These are phyloP conservation scores for Pseudotriccus pelzelni DNA, from an alignment of 2,797 vertebrate genomes.

Conservation along the genomic window DNA sequence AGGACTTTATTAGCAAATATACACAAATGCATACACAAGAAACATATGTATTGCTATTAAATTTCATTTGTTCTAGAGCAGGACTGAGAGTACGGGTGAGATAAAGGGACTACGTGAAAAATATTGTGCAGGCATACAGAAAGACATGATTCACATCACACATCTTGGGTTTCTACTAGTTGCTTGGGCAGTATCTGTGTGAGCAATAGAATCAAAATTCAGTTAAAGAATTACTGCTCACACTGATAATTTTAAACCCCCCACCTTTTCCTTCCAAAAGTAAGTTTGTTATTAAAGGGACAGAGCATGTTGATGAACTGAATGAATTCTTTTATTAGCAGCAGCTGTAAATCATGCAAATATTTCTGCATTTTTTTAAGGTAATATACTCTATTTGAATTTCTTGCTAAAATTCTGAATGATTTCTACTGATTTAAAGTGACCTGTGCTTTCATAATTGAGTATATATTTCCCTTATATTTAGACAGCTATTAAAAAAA, in stretches of 20 bases:
- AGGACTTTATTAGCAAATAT: background rate
- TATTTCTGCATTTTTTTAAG: background rate
- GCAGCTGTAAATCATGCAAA: background rate
- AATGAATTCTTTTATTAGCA: constrained; percentile 2
- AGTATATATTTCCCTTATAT: background rate
- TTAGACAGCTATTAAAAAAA: background rate
- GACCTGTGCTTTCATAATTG: background rate
- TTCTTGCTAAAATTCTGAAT: background rate
- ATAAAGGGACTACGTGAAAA: background rate
- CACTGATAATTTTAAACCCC: background rate
- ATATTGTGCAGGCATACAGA: background rate
- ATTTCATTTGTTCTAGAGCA: background rate
- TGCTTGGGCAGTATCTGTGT: background rate
- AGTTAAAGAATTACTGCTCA: background rate
- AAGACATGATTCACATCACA: background rate
- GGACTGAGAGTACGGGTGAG: background rate
- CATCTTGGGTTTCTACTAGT: background rate
- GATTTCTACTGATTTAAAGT: background rate
- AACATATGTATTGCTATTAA: background rate
- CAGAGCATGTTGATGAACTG: background rate
- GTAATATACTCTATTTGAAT: background rate
- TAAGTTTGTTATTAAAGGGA: background rate
- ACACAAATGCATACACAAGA: background rate
- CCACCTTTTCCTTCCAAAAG: background rate
- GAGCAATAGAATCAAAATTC: background rate